These are phyloP conservation scores for Tryphoninae sp. DNA, from an alignment of 2,888 invertebrate genomes.

Conservation along the genomic window DNA sequence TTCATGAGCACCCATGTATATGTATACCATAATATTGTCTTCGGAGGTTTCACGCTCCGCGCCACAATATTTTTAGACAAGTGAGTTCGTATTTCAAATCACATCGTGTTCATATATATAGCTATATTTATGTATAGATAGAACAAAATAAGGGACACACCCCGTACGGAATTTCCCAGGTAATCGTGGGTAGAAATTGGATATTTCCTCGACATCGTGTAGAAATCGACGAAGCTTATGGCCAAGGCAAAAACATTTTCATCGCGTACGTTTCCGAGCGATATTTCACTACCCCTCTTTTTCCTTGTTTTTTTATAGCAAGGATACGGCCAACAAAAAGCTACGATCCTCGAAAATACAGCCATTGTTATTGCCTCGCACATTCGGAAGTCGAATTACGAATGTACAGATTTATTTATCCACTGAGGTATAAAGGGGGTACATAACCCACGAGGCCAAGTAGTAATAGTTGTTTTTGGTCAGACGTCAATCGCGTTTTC, in stretches of 20 bases:
- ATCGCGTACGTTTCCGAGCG: constrained; percentile 35
- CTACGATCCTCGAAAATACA: background rate
- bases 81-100: constrained; percentile 71
- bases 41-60: constrained; percentile 54
- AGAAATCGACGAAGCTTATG: constrained; percentile 45
- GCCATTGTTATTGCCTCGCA: background rate
- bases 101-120: constrained; percentile 47
- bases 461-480: constrained; percentile 30
- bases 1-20: constrained; percentile 6
- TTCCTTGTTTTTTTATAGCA: constrained; percentile 2
- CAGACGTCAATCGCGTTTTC: constrained; percentile 20
- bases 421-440: background rate
- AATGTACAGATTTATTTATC: background rate
- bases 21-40: constrained; percentile 23
- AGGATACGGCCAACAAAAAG: background rate
- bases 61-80: constrained; percentile 70
- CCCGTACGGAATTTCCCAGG: constrained; percentile 47
- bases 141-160: constrained; percentile 17
- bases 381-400: background rate
- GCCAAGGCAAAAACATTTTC: constrained; percentile 39
- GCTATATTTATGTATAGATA: constrained; percentile 17
- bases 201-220: constrained; percentile 56
- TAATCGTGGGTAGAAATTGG: constrained; percentile 64
- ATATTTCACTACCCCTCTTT: constrained; percentile 36
- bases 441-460: constrained; percentile 16